Conservation (phyloP, 1,140 invertebrate genomes). For the Caerostris darwini region DNA sequence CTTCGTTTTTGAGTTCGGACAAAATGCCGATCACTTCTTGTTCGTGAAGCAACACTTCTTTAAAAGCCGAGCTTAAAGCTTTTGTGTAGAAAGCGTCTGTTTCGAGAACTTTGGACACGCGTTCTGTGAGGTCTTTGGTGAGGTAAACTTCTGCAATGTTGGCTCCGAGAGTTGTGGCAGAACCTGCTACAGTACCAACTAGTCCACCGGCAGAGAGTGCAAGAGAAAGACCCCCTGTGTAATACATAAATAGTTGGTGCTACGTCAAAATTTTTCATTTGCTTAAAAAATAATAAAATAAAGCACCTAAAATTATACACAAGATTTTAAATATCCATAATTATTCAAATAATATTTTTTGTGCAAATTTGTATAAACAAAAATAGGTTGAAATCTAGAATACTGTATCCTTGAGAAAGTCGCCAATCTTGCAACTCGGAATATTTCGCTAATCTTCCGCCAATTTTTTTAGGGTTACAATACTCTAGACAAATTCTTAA, state of each 20-base stretch:
- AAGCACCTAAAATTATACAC: no score
- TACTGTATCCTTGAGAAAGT: no score
- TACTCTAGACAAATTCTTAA: no score
- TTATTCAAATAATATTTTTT: no score
- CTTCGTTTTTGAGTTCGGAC: constrained; percentile 51
- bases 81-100: constrained; percentile 69
- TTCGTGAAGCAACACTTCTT: constrained; percentile 58
- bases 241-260: background rate
- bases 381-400: no score
- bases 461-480: no score
- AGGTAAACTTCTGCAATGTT: constrained; percentile 62
- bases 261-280: background rate
- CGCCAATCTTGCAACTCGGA: no score
- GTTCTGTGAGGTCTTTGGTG: constrained; percentile 60
- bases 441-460: no score
- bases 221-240: constrained; percentile 60
- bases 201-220: constrained; percentile 68
- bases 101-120: constrained; percentile 31
- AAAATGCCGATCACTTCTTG: constrained; percentile 63
- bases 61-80: constrained; percentile 54
- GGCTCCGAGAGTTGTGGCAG: constrained; percentile 62
- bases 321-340: no score
- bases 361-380: no score
- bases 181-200: constrained; percentile 66
- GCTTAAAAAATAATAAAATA: background rate